Percentiles rank a stretch among this genome's conserved stretches.
phyloP scores from a whole-genome alignment of 2,888 invertebrate genomes.

The Morpho deidamia region DNA sequence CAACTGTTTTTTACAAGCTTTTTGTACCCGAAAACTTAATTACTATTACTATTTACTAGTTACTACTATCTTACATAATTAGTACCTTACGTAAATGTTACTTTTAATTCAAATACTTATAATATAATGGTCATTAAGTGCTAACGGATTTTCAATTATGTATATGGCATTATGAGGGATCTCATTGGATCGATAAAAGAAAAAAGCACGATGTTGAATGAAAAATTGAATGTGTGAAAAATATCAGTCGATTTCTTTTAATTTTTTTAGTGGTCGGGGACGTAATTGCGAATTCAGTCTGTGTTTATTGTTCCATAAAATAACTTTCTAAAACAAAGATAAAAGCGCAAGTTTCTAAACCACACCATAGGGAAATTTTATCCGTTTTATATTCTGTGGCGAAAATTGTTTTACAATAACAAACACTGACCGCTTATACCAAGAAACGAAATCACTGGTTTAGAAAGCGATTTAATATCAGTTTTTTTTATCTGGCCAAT shows the following conservation, averaged over 20 bases:
- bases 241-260: background rate
- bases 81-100: too few relatives aligned
- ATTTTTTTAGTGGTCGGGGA: slow-evolving; percentile 2
- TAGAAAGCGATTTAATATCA: slow-evolving; percentile 46
- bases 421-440: slow-evolving; percentile 25
- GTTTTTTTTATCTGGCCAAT: slow-evolving; percentile 41
- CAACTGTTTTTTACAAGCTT: too few relatives aligned
- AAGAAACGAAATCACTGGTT: slow-evolving; percentile 31
- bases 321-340: slow-evolving; percentile 34
- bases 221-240: background rate
- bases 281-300: slow-evolving; percentile 11
- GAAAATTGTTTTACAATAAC: slow-evolving; percentile 28
- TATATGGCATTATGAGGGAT: too few relatives aligned
- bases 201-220: background rate
- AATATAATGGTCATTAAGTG: too few relatives aligned
- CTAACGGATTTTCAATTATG: too few relatives aligned
- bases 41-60: too few relatives aligned
- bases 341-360: slow-evolving; percentile 36
- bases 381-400: slow-evolving; percentile 30
- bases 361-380: slow-evolving; percentile 40
- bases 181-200: too few relatives aligned
- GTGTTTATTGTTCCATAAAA: slow-evolving; percentile 39
- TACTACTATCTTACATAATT: too few relatives aligned
- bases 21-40: too few relatives aligned
- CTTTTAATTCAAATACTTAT: too few relatives aligned